These are phyloP conservation scores for Oryzias sinensis DNA, from an alignment of 2,797 vertebrate genomes.

Conservation along the genomic window DNA sequence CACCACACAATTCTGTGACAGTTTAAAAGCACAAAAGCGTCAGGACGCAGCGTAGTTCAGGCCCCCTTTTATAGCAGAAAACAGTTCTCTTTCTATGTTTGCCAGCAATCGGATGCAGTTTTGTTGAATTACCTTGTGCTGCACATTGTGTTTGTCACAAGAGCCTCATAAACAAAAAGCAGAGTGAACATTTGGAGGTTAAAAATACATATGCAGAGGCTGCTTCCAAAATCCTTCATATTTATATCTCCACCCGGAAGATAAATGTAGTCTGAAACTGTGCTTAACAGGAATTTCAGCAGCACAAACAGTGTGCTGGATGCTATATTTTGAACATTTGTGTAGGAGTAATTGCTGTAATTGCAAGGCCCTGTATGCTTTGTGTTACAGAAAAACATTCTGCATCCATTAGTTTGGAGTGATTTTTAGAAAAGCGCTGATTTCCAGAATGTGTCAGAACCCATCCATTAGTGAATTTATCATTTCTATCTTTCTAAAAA, in stretches of 20 bases:
- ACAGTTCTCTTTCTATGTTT: not conserved
- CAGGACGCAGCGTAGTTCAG: no score
- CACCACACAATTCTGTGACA: no score
- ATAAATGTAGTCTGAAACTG: slow-evolving; percentile 4
- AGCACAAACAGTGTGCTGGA: slow-evolving; percentile 17
- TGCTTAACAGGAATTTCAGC: slow-evolving; percentile 6
- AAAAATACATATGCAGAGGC: slow-evolving; percentile 2
- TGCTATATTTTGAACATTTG: slow-evolving; percentile 15
- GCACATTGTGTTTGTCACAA: not conserved
- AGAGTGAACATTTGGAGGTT: not conserved
- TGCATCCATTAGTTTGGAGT: slow-evolving; percentile 7
- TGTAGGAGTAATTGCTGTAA: slow-evolving; percentile 24
- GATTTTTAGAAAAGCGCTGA: slow-evolving; percentile 11
- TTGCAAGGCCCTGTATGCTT: slow-evolving; percentile 15
- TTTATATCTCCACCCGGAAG: slow-evolving; percentile 1
- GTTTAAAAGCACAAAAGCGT: not conserved
- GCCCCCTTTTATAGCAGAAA: not conserved
- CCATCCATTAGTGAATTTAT: slow-evolving; percentile 2
- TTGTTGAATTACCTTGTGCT: not conserved
- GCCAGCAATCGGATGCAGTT: not conserved
- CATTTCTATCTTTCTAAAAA: slow-evolving; percentile 5
- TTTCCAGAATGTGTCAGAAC: not conserved
- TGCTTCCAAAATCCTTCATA: not conserved
- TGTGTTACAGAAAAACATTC: slow-evolving; percentile 19
- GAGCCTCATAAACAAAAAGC: not conserved